Evolutionary conservation across 2,888 invertebrate species (phyloP).

Genomic region (Dynastes tityus): DNA sequence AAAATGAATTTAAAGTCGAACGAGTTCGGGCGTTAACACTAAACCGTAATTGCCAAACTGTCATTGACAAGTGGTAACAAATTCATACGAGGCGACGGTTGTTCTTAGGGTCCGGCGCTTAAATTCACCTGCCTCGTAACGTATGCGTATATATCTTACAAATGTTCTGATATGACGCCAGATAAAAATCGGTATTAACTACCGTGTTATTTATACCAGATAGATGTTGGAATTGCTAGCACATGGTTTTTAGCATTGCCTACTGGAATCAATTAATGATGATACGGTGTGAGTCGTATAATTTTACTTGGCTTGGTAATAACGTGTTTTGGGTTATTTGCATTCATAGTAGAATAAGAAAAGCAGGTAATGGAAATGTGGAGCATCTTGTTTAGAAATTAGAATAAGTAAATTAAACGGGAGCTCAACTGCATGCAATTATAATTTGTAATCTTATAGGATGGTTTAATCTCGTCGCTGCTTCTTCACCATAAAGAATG

Average conservation of each 20-base stretch:
- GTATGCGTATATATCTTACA: constrained; percentile 11
- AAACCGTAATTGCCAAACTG: constrained; percentile 22
- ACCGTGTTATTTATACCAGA: constrained; percentile 16
- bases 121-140: constrained; percentile 20
- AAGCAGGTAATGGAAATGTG: neutral
- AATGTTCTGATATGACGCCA: constrained; percentile 10
- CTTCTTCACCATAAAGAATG: neutral
- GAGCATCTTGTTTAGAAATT: constrained; percentile 10
- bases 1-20: constrained; percentile 22
- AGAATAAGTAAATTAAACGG: constrained; percentile 4
- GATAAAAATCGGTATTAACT: constrained; percentile 24
- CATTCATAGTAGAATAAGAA: constrained; percentile 3
- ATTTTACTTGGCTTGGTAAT: neutral
- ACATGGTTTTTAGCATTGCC: constrained; percentile 11
- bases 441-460: neutral
- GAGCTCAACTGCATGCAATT: neutral
- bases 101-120: neutral
- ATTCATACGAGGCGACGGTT: constrained; percentile 2
- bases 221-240: constrained; percentile 9
- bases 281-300: neutral
- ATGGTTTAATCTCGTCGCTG: neutral
- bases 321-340: constrained; percentile 10
- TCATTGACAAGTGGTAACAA: constrained; percentile 29
- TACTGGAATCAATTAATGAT: constrained; percentile 3
- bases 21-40: neutral